phyloP scores from a whole-genome alignment of 2,113 vertebrate species.

The Anarrhichthys ocellatus region DNA sequence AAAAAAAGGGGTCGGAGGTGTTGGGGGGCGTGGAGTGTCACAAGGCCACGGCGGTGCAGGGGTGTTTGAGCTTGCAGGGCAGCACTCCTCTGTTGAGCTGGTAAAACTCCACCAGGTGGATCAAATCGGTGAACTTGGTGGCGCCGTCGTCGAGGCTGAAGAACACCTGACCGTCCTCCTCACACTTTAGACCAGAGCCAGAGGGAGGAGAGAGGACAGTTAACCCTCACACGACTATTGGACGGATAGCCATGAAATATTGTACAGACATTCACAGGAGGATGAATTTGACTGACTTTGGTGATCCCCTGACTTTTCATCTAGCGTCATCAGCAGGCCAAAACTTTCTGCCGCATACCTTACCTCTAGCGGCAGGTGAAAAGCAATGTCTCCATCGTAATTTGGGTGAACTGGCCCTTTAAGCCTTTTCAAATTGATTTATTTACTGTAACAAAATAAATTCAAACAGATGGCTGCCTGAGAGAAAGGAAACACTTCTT shows the following conservation, averaged over 20 bases:
- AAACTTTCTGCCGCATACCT: neutral
- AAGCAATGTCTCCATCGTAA: neutral
- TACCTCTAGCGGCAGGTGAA: neutral
- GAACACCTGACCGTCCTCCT: conserved; percentile 96
- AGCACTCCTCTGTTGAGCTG: conserved; percentile 98
- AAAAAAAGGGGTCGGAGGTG: conserved; percentile 47
- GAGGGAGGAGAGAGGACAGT: conserved; percentile 26
- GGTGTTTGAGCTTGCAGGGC: conserved; percentile 98
- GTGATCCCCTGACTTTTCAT: neutral
- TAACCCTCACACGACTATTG: neutral
- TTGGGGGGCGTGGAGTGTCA: conserved; percentile 81
- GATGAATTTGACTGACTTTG: neutral
- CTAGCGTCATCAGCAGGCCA: too few relatives aligned
- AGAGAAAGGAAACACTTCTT: neutral
- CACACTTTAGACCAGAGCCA: conserved; percentile 82
- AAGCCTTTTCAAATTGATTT: neutral
- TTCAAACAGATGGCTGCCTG: conserved; percentile 21
- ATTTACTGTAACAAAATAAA: conserved; percentile 4
- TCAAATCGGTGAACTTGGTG: conserved; percentile 98
- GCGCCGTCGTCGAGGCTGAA: conserved; percentile 97
- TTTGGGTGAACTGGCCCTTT: conserved; percentile 5
- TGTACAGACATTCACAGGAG: neutral
- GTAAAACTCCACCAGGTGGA: conserved; percentile 99
- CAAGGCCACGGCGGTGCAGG: conserved; percentile 98
- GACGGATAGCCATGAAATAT: neutral